Evolutionary conservation across 2,888 invertebrate species (phyloP).

Genomic region (Lobophora halterata): DNA sequence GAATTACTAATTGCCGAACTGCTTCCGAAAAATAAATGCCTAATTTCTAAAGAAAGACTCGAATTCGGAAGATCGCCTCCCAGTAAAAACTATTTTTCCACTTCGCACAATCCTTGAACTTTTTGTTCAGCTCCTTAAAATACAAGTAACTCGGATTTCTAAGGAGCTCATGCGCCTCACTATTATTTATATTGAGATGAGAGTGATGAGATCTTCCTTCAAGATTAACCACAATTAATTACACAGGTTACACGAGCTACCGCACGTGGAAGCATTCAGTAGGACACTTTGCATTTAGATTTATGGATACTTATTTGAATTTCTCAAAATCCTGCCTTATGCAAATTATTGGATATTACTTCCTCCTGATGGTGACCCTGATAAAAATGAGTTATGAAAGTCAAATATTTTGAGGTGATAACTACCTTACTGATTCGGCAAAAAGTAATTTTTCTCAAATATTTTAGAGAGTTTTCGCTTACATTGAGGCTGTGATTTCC

Average conservation of each 20-base stretch:
- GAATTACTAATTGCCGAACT: too few species aligned
- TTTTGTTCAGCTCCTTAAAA: too few species aligned
- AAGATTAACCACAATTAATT: slow-evolving; percentile 47
- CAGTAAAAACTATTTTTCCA: too few species aligned
- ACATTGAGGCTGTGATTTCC: too few species aligned
- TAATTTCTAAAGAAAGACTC: too few species aligned
- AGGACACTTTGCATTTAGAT: slow-evolving; percentile 21
- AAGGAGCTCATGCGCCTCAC: background rate
- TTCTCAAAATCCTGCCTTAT: slow-evolving; percentile 9
- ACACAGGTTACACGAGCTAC: slow-evolving; percentile 33
- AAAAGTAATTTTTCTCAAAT: slow-evolving; percentile 5
- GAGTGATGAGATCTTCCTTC: slow-evolving; percentile 41
- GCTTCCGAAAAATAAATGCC: too few species aligned
- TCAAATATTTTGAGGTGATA: slow-evolving; percentile 3
- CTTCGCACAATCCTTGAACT: too few species aligned
- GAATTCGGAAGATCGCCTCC: too few species aligned
- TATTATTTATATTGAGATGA: slow-evolving; percentile 3
- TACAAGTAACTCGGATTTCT: too few species aligned
- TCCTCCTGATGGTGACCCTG: slow-evolving; percentile 18
- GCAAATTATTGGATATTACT: slow-evolving; percentile 8
- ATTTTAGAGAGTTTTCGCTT: too few species aligned
- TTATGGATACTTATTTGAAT: slow-evolving; percentile 16
- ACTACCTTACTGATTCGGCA: slow-evolving; percentile 3
- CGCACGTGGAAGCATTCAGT: slow-evolving; percentile 27
- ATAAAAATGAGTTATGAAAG: slow-evolving; percentile 17